Percentiles rank a stretch among this genome's conserved stretches.
phyloP scores from a whole-genome alignment of 2,113 vertebrate species.

The Alethe diademata region DNA sequence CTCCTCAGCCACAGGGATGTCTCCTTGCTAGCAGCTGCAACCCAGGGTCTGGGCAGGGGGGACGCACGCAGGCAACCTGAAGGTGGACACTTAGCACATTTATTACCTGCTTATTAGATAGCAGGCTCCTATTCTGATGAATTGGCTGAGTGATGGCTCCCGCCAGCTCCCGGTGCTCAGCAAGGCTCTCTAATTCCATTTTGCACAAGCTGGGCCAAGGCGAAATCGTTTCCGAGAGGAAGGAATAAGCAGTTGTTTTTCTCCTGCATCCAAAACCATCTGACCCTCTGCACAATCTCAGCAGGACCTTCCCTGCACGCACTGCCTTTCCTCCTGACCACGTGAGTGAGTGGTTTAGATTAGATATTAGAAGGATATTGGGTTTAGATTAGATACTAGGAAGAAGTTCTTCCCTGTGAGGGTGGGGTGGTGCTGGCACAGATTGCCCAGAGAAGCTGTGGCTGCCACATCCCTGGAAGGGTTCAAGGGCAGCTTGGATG shows the following conservation, averaged over 20 bases:
- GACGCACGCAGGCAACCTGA: background rate
- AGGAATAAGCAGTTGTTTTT: background rate
- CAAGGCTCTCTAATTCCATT: constrained; percentile 68
- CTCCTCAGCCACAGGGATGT: background rate
- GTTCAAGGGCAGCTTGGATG: background rate
- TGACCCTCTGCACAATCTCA: background rate
- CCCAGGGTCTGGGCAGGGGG: background rate
- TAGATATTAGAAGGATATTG: background rate
- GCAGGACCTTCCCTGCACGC: background rate
- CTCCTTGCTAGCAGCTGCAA: constrained; percentile 1
- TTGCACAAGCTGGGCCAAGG: constrained; percentile 49
- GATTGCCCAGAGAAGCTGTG: background rate
- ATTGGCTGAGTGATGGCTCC: constrained; percentile 48
- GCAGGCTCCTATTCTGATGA: constrained; percentile 44
- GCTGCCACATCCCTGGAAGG: background rate
- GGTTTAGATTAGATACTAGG: background rate
- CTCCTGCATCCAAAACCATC: constrained; percentile 14
- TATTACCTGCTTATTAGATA: constrained; percentile 65
- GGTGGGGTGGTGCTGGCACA: background rate
- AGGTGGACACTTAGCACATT: constrained; percentile 54
- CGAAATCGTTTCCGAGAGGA: background rate
- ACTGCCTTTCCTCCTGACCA: rapidly evolving
- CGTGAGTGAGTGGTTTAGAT: background rate
- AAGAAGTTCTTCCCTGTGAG: background rate
- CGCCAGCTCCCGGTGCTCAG: constrained; percentile 42